Evolutionary conservation across 2,888 invertebrate genomes (phyloP), one percentile per base, ranked within the genome.

Genomic region (Zaprionus lineosus): DNA sequence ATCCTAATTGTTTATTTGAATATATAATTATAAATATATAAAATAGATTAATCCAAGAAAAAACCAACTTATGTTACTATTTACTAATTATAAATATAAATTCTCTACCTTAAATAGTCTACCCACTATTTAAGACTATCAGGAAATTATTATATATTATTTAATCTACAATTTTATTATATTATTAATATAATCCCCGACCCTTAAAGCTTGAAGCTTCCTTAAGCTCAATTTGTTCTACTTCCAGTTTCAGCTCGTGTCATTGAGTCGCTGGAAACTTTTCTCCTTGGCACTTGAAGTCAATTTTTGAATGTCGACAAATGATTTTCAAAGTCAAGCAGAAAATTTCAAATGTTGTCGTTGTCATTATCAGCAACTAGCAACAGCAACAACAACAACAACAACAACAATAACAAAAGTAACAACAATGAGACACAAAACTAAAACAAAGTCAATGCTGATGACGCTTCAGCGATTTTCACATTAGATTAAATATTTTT

Each of bases 401-500:
- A 19, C 28, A 28, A 12, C 6, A 37, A 24, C 26, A 44, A 41
- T 39, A 53, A 39, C 51, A 34, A 43, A 56, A 65, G 43, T 46
- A 18, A 26, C 48, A 19, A 61, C 50, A 50, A n/a, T 37, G 37
- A 19, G 43, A 34, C 24, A 47, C 51, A 41, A 57, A 67, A 52
- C 47, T 52, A 39, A 69, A 61, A 62, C 75, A 71, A 62, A 67
- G 53, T 65, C 60, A 84, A 74, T 71, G 74, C 56, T 74, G 79
- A 72, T 53, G 85, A 84, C 75, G 78, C 85, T 84, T 66, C 68
- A 82, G 71, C 68, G 81, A 81, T 81, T 81, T 81, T 81, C 86
- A 81, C 81, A 81, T 86, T 81, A 81, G 81, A 86, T 82, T 77
- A 82, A 82, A 84, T 81, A 71, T 71, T 61, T 65, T 62, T 68